Evolutionary conservation across 1,140 invertebrate genomes (phyloP).

Genomic region (Diabrotica virgifera): DNA sequence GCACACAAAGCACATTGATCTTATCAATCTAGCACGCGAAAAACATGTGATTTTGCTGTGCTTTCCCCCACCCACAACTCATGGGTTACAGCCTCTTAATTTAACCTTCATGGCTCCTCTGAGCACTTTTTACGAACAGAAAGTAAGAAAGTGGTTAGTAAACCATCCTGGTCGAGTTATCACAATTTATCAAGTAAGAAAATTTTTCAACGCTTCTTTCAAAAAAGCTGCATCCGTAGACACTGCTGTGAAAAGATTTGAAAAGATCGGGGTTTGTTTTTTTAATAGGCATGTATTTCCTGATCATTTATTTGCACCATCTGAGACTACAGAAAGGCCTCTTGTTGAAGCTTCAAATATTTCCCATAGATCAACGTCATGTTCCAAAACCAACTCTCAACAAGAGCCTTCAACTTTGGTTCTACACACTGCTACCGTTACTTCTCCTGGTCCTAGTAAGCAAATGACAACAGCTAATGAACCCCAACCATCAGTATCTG

Average conservation of each 20-base stretch:
- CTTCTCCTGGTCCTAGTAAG: no score
- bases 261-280: constrained; percentile 11
- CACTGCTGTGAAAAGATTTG: constrained; percentile 15
- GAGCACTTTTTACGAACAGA: constrained; percentile 39
- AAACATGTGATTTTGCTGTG: constrained; percentile 43
- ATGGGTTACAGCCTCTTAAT: no score
- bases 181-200: neutral
- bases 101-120: no score
- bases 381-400: no score
- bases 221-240: neutral
- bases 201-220: constrained; percentile 15
- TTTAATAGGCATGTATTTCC: no score
- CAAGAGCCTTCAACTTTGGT: no score
- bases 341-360: no score
- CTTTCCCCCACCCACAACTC: constrained; percentile 46
- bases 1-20: constrained; percentile 26
- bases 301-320: constrained; percentile 14
- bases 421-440: no score
- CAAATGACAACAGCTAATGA: no score
- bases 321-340: constrained; percentile 10
- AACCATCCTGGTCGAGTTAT: constrained; percentile 18
- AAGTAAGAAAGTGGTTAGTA: constrained; percentile 18
- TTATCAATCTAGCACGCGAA: no score
- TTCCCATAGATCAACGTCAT: no score
- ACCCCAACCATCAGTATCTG: no score